These are phyloP conservation scores for Oenanthe oenanthe DNA, from an alignment of 2,113 vertebrate genomes.

Conservation along the genomic window DNA sequence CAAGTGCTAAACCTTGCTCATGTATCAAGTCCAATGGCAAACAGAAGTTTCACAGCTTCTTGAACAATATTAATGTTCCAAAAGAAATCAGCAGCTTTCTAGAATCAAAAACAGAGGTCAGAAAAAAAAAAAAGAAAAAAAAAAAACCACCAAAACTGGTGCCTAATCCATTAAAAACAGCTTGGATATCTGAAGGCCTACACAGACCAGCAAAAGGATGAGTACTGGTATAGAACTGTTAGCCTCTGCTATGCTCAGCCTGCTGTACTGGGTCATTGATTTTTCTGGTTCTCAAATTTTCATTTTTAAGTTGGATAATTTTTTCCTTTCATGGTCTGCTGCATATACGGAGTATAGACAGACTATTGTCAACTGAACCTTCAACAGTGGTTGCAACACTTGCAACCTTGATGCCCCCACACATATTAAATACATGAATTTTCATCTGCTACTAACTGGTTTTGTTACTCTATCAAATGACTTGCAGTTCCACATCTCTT, in stretches of 20 bases:
- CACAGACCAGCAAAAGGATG: neutral
- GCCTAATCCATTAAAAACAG: neutral
- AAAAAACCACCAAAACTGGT: neutral
- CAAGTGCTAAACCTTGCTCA: neutral
- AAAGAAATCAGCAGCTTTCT: neutral
- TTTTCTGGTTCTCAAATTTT: neutral
- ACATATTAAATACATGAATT: neutral
- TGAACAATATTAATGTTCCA: fast-evolving
- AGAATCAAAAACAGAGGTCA: neutral
- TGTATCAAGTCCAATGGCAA: neutral
- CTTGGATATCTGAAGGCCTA: neutral
- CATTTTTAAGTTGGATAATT: neutral
- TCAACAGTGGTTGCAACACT: neutral
- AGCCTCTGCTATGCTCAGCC: neutral
- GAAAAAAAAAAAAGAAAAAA: neutral
- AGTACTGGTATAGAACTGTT: fast-evolving
- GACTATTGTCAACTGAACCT: neutral
- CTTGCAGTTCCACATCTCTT: neutral
- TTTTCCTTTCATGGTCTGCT: neutral
- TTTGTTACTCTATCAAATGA: neutral
- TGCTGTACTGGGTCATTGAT: neutral
- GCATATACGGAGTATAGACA: neutral
- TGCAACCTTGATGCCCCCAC: neutral
- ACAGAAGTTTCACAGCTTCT: neutral
- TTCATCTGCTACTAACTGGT: neutral